Percentiles rank a stretch among this genome's conserved stretches.
phyloP scores from a whole-genome alignment of 2,888 invertebrate species.

The Frankliniella fusca region DNA sequence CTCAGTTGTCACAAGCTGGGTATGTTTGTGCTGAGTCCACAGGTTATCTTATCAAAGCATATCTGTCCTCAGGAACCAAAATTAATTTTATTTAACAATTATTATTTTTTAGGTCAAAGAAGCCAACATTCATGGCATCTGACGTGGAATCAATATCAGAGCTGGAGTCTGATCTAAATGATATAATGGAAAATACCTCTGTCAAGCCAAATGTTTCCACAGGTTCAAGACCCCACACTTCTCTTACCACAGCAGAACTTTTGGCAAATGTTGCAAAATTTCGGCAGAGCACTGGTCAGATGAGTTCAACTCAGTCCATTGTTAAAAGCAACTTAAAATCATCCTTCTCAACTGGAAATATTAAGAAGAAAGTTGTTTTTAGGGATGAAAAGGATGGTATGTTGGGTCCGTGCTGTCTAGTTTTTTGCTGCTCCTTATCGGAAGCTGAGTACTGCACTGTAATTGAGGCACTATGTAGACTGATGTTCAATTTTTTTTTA shows the following conservation, averaged over 20 bases:
- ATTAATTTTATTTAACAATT: not conserved
- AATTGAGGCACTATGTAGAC: not conserved
- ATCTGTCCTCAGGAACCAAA: not conserved
- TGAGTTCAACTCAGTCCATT: not conserved
- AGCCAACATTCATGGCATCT: not conserved
- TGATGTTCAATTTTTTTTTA: not conserved
- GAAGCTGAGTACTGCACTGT: too few species aligned
- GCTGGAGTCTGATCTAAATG: not conserved
- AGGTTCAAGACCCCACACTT: not conserved
- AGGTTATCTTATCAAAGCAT: not conserved
- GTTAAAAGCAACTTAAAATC: conserved; percentile 1
- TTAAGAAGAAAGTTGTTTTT: conserved; percentile 9
- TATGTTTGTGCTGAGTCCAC: not conserved
- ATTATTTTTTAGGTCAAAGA: not conserved
- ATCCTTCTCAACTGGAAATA: not conserved
- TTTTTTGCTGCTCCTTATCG: too few species aligned
- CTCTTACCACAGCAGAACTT: not conserved
- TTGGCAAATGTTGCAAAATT: conserved; percentile 11
- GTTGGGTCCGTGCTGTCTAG: too few species aligned
- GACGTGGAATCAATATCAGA: conserved; percentile 5
- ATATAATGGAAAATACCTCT: conserved; percentile 9
- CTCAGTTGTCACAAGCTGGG: not conserved
- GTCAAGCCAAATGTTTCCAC: not conserved
- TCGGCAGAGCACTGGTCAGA: not conserved
- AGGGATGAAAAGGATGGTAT: conserved; percentile 9